These are phyloP conservation scores for Cordilura impudica DNA, from an alignment of 2,888 invertebrate genomes.

Conservation along the genomic window DNA sequence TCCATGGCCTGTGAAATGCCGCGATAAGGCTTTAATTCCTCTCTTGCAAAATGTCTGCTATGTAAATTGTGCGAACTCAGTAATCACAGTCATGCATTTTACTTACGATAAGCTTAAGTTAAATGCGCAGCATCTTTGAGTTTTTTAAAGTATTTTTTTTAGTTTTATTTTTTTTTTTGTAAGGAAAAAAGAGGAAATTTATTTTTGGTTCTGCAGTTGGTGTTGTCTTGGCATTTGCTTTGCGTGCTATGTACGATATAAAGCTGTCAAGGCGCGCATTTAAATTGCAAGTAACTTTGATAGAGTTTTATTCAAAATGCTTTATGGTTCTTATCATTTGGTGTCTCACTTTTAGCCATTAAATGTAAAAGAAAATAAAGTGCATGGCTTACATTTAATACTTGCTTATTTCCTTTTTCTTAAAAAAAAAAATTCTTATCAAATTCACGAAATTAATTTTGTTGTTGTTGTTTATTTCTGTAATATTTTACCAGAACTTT, in stretches of 20 bases:
- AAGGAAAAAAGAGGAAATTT: not conserved
- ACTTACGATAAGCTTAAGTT: conserved; percentile 51
- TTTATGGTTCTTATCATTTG: conserved; percentile 56
- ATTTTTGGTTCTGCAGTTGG: not conserved
- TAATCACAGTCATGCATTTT: conserved; percentile 59
- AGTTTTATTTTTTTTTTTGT: not conserved
- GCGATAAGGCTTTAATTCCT: conserved; percentile 59
- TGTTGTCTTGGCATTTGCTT: conserved; percentile 18
- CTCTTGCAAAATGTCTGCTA: conserved; percentile 54
- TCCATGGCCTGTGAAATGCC: conserved; percentile 59
- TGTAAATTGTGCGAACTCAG: conserved; percentile 62
- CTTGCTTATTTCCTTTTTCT: conserved; percentile 36
- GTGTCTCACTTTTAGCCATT: conserved; percentile 55
- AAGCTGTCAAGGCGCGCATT: conserved; percentile 64
- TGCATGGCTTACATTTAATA: conserved; percentile 30
- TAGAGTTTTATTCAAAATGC: conserved; percentile 53
- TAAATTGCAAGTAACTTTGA: conserved; percentile 58
- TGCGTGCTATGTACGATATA: conserved; percentile 63
- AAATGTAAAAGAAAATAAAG: conserved; percentile 27
- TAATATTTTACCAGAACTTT: no score
- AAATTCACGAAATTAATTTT: conserved; percentile 41
- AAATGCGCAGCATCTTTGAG: conserved; percentile 45
- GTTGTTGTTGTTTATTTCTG: no score
- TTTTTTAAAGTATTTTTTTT: conserved; percentile 7
- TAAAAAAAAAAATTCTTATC: conserved; percentile 38